phyloP scores from a whole-genome alignment of 30 jellyfish, hydroid and myxozoan genomes.

The Clytia hemisphaerica region DNA sequence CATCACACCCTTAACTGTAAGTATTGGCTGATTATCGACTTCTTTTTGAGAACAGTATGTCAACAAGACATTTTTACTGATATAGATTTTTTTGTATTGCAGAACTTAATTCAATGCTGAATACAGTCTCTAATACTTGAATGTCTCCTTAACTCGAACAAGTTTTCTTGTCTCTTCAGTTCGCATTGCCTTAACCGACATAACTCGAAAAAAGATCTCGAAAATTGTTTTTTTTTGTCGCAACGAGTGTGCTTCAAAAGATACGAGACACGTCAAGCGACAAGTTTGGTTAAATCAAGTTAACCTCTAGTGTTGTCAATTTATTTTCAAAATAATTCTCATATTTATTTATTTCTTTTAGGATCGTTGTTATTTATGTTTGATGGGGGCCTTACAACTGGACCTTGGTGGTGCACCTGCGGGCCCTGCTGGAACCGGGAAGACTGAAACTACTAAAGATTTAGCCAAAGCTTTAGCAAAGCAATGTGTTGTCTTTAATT shows the following conservation, averaged over 20 bases:
- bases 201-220: background rate
- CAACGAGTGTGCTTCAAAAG: background rate
- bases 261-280: too few relatives aligned
- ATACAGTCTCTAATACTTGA: too few relatives aligned
- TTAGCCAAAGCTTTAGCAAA: conserved; percentile 95
- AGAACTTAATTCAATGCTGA: too few relatives aligned
- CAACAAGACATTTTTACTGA: too few relatives aligned
- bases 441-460: conserved; percentile 95
- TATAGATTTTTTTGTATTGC: too few relatives aligned
- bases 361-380: conserved; percentile 98
- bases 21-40: background rate
- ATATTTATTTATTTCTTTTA: background rate
- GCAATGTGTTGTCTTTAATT: conserved; percentile 96
- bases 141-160: too few relatives aligned
- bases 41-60: background rate
- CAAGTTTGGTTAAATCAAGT: too few relatives aligned
- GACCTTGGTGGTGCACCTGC: conserved; percentile 99
- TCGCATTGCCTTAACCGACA: background rate
- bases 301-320: too few relatives aligned
- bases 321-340: too few relatives aligned
- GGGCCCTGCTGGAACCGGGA: conserved; percentile 99
- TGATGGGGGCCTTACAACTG: conserved; percentile 94
- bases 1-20: conserved; percentile 82
- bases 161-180: too few relatives aligned
- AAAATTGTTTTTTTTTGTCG: background rate